Evolutionary conservation across 2,888 invertebrate species (phyloP).

Genomic region (Pecten maximus): DNA sequence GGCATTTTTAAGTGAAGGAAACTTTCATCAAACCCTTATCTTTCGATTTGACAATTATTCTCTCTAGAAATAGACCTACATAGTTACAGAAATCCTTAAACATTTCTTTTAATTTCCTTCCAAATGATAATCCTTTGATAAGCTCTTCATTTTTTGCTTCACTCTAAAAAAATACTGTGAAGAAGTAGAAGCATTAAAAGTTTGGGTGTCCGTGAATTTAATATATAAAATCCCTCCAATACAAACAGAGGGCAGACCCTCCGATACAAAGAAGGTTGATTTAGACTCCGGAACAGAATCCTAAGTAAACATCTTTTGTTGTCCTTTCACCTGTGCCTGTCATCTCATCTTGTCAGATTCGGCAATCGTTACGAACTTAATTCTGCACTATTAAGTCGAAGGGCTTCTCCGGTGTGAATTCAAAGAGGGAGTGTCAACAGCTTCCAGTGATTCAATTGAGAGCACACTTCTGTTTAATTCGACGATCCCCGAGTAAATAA

Average conservation of each 20-base stretch:
- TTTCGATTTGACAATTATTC: neutral
- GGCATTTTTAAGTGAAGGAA: too few species aligned
- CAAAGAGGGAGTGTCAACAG: neutral
- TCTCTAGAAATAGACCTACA: neutral
- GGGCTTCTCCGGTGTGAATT: neutral
- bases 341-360: conserved; percentile 21
- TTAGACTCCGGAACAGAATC: neutral
- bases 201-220: neutral
- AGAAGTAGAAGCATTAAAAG: neutral
- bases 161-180: neutral
- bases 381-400: neutral
- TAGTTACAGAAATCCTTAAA: neutral
- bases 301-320: neutral
- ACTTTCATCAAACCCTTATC: neutral
- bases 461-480: conserved; percentile 5
- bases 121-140: neutral
- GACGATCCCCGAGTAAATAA: neutral
- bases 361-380: conserved; percentile 11
- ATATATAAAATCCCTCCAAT: neutral
- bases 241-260: neutral
- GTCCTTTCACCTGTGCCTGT: neutral
- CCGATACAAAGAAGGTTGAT: neutral
- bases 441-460: neutral
- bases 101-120: neutral
- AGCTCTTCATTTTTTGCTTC: neutral